phyloP scores from a whole-genome alignment of 2,888 invertebrate genomes.

The Lomographa bimaculata region DNA sequence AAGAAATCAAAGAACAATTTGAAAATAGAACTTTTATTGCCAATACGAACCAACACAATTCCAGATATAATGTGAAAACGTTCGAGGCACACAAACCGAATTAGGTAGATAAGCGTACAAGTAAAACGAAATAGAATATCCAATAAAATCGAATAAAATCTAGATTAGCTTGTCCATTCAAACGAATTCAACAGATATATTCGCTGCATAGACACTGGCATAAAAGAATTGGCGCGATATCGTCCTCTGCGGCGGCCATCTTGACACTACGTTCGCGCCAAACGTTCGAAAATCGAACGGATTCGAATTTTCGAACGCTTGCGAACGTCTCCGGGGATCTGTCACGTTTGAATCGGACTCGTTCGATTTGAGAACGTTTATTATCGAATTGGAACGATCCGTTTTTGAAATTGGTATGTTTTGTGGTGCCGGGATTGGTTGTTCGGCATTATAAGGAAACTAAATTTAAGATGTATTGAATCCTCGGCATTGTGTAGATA shows the following conservation, averaged over 20 bases:
- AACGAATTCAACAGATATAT: constrained; percentile 71
- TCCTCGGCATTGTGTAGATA: too few relatives aligned
- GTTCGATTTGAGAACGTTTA: constrained; percentile 73
- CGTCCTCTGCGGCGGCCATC: constrained; percentile 51
- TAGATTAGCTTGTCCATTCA: constrained; percentile 71
- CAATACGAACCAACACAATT: constrained; percentile 1
- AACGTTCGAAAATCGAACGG: constrained; percentile 35
- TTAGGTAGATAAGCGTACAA: constrained; percentile 35
- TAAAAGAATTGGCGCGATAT: constrained; percentile 79
- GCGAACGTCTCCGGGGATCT: constrained; percentile 54
- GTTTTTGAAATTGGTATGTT: constrained; percentile 31
- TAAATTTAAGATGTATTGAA: too few relatives aligned
- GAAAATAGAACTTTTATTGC: constrained; percentile 7
- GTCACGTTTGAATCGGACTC: constrained; percentile 36
- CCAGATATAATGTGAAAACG: constrained; percentile 15
- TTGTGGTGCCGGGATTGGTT: constrained; percentile 27
- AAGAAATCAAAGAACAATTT: constrained; percentile 1
- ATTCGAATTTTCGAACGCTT: constrained; percentile 18
- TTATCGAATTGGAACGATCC: constrained; percentile 48
- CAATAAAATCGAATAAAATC: constrained; percentile 54
- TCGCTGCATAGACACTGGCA: constrained; percentile 43
- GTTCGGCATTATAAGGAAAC: too few relatives aligned
- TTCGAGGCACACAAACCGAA: constrained; percentile 15
- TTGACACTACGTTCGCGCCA: constrained; percentile 37
- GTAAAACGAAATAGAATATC: constrained; percentile 45